Evolutionary conservation across 2,797 vertebrate genomes (phyloP), one percentile per base, ranked within the genome.

Genomic region (Gallinago solitaria): DNA sequence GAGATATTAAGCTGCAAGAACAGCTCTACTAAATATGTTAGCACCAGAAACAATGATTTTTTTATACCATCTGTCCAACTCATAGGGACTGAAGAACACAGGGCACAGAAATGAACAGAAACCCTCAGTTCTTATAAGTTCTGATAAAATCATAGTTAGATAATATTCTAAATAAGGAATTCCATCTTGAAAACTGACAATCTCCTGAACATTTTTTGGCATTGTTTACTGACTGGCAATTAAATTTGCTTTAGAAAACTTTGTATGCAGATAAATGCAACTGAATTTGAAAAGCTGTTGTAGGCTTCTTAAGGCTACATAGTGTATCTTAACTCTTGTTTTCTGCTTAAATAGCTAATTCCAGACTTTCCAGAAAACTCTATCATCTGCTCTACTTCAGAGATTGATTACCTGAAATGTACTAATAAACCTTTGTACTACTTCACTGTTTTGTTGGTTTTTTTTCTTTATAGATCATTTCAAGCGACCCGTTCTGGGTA

Each of bases 401-500:
- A 68, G 39, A 21, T 0, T 54, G 67, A 59, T 86, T 27, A n/a
- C 16, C 41, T 67, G 35, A 60, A 70, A 77, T 45, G 17, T 17
- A 21, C 16, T 67, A 30, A 41, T 43, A 35, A 69, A 50, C 10
- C 12, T 67, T 19, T 24, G 9, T 27, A 1, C 14, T 32, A 0
- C 7, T 60, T 56, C 1, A 9, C 12, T n/a, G 19, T 24, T 4
- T 61, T 39, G 39, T 73, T 43, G 43, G 61, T 80, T 51, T 59
- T 50, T 95, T 56, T 19, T 54, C 16, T 95, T 33, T 15, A 18
- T 77, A 99, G 99, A 97, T 99, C 63, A 99, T 99, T 95, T 86
- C 97, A 51, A 98, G 99, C 17, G 99, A 99, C 94, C 99, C 99
- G 0, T 99, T 98, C 97, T 99, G 99, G 99, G 99, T 99, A 11